Evolutionary conservation across 2,113 vertebrate genomes (phyloP).

Genomic region (Pipra filicauda): DNA sequence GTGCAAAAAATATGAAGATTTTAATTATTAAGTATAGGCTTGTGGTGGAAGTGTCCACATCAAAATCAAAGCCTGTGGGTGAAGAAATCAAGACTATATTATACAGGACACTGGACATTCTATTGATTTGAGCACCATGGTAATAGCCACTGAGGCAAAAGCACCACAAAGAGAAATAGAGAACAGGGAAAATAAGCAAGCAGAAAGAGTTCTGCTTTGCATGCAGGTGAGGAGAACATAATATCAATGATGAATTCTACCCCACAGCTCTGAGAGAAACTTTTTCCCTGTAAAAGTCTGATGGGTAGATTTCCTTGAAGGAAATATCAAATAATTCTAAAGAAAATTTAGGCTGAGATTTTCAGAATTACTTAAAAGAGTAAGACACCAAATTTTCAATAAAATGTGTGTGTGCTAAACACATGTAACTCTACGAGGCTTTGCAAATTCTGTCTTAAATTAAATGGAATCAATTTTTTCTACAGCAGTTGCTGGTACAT

Average conservation of each 20-base stretch:
- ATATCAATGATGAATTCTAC: neutral
- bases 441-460: neutral
- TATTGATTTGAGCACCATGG: constrained; percentile 39
- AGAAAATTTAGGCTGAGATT: neutral
- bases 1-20: constrained; percentile 56
- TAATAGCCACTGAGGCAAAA: constrained; percentile 32
- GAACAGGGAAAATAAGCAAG: neutral
- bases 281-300: neutral
- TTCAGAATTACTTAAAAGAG: neutral
- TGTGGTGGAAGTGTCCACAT: neutral
- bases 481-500: neutral
- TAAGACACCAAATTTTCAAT: neutral
- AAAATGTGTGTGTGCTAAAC: neutral
- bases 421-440: neutral
- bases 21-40: constrained; percentile 28
- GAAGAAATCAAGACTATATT: neutral
- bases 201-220: neutral
- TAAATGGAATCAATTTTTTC: neutral
- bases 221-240: neutral
- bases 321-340: neutral
- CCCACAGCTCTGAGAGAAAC: neutral
- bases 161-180: neutral
- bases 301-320: neutral
- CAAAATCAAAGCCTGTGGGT: constrained; percentile 29
- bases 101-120: constrained; percentile 5